phyloP scores from a whole-genome alignment of 2,797 vertebrate species.

The Melanotaenia trifasciata region DNA sequence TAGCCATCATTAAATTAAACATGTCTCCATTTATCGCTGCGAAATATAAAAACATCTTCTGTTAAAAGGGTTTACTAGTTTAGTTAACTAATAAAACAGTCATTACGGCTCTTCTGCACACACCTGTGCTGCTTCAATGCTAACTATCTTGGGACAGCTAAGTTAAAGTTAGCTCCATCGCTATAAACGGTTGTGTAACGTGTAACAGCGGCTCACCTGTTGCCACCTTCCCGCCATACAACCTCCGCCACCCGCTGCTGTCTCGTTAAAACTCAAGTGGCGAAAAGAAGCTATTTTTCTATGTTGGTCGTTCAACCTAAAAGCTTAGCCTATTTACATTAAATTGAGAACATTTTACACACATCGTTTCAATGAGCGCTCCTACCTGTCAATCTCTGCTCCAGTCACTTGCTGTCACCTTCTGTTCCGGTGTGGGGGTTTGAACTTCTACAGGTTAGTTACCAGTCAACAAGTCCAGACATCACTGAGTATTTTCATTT shows the following conservation, averaged over 20 bases:
- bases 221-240: constrained; percentile 35
- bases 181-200: neutral
- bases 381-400: constrained; percentile 71
- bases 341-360: too few relatives aligned
- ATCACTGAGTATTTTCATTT: neutral
- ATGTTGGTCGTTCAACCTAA: neutral
- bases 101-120: neutral
- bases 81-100: neutral
- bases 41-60: neutral
- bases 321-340: neutral
- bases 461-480: constrained; percentile 10
- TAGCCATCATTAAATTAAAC: neutral
- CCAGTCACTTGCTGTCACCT: constrained; percentile 57
- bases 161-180: neutral
- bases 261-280: neutral
- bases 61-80: too few relatives aligned
- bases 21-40: neutral
- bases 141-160: neutral
- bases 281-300: neutral
- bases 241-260: neutral
- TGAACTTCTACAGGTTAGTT: constrained; percentile 18
- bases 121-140: neutral
- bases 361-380: neutral
- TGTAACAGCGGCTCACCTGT: constrained; percentile 36
- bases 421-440: constrained; percentile 37